Evolutionary conservation across 2,888 invertebrate genomes (phyloP).

Genomic region (Pegoplata infirma): DNA sequence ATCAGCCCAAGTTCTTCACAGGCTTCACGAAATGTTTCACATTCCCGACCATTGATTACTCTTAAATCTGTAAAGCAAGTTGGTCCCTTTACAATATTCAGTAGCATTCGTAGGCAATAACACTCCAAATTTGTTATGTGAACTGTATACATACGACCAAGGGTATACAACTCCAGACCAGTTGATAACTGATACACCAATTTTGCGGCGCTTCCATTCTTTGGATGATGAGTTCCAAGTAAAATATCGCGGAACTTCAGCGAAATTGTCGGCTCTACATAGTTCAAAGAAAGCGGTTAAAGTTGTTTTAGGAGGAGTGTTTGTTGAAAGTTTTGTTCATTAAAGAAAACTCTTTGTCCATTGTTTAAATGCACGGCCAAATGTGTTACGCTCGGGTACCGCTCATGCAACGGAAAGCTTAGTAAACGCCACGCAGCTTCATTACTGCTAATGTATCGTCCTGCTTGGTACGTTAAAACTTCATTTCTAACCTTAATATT

Average conservation of each 20-base stretch:
- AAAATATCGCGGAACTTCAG: neutral
- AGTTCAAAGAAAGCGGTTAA: neutral
- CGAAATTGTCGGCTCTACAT: neutral
- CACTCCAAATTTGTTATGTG: constrained; percentile 45
- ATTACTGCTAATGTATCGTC: no score
- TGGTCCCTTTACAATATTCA: constrained; percentile 14
- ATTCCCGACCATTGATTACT: constrained; percentile 1
- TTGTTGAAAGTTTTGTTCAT: no score
- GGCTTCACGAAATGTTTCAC: constrained; percentile 33
- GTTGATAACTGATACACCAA: neutral
- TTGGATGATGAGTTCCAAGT: constrained; percentile 9
- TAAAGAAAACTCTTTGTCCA: no score
- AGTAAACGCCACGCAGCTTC: no score
- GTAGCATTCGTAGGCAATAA: constrained; percentile 26
- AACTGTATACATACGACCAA: constrained; percentile 52
- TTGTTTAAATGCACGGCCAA: no score
- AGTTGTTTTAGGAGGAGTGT: no score
- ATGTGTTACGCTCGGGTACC: no score
- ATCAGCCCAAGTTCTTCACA: constrained; percentile 1
- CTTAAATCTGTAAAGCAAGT: constrained; percentile 9
- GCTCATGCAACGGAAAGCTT: no score
- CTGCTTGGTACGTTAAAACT: no score
- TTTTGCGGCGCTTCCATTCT: neutral
- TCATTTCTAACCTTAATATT: no score
- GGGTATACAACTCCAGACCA: constrained; percentile 28